Base-by-base conservation (phyloP, 2,888 invertebrate genomes). In the Aleiodes alternator region DNA sequence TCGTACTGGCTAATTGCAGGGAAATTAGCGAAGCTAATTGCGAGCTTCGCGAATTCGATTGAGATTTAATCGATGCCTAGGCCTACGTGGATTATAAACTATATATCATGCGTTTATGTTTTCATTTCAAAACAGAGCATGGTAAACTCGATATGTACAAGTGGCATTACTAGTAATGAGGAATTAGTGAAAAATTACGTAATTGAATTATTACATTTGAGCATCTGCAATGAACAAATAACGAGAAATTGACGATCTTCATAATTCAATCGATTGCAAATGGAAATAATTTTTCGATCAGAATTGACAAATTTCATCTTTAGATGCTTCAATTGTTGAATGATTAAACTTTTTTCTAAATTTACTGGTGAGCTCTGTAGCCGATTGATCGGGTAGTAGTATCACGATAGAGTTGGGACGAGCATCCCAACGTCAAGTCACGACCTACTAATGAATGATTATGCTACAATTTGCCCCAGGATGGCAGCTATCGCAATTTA, bases 401-500 rank as follows among this genome's bases (percentile, higher is more conserved):
- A 34, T 76, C 75, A 75, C 73, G 78, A 75, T 77, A 77, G 57
- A 43, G 64, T 16, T 43, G 23, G 64, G 64, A 14, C 16, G 43
- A 69, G 78, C 73, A 72, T 66, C 75, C 81, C 82, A 83, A 85
- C 84, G 80, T 82, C 76, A 78, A 89, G 88, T 88, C 89, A 88
- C 88, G 88, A 88, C 88, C 87, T 84, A 88, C 88, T 89, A 89
- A 88, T 88, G 87, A 89, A 88, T 87, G 87, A 89, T 87, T 89
- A 87, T 87, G 87, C 87, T 87, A 87, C 87, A 87, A 87, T 88
- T 88, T 87, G 87, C 87, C 86, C 84, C 84, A 85, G 84, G 87
- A 87, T 87, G 85, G 86, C 86, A 85, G 88, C 87, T 87, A 87
- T 87, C 83, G 88, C 87, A 88, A 88, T 88, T 88, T 88, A 87